Conservation (phyloP, 2,113 vertebrate genomes). For the Brevimyrus niger region DNA sequence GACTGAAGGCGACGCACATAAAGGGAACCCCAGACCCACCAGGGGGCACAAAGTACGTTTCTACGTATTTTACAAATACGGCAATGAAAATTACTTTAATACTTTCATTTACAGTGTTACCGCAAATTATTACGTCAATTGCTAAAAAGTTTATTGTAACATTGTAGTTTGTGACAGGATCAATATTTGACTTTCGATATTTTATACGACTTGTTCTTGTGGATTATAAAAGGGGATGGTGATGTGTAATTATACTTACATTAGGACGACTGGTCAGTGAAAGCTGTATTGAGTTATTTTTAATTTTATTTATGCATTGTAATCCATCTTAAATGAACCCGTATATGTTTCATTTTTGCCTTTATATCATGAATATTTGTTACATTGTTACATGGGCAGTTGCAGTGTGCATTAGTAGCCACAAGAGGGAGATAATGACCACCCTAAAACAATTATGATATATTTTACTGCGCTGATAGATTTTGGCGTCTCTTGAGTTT, state of each 20-base stretch:
- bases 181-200: neutral
- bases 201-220: neutral
- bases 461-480: neutral
- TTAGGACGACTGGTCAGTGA: neutral
- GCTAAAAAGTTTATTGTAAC: neutral
- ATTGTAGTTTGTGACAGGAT: neutral
- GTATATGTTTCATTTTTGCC: neutral
- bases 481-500: neutral
- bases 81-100: neutral
- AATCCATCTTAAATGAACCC: neutral
- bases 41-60: neutral
- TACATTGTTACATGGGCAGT: neutral
- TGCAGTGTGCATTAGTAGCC: neutral
- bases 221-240: neutral
- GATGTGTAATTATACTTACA: neutral
- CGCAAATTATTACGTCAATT: neutral
- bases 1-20: neutral
- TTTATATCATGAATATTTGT: neutral
- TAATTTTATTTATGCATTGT: neutral
- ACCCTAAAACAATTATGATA: neutral
- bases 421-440: constrained; percentile 10
- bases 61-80: neutral
- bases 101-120: neutral
- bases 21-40: neutral
- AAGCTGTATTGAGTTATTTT: neutral